Evolutionary conservation across 2,113 vertebrate species (phyloP).

Genomic region (Aegotheles bennettii): DNA sequence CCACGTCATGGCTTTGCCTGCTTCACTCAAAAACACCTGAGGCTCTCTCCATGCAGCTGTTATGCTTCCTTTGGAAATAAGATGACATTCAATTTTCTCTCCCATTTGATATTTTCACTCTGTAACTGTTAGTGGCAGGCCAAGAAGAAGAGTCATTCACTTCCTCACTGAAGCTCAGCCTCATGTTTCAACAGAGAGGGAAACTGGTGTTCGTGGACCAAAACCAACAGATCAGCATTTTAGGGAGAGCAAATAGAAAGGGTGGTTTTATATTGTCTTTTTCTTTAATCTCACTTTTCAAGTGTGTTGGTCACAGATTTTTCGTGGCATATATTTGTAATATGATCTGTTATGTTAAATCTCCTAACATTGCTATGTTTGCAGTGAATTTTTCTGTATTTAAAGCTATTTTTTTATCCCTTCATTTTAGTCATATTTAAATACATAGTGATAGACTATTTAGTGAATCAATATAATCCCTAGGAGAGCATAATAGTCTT

Average conservation of each 20-base stretch:
- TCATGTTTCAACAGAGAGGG: not conserved
- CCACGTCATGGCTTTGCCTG: fast-evolving
- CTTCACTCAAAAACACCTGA: not conserved
- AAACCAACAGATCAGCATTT: not conserved
- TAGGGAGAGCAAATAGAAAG: not conserved
- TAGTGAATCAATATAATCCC: not conserved
- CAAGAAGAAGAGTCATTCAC: not conserved
- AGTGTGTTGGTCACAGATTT: not conserved
- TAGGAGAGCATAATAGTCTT: not conserved
- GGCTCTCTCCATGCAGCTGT: not conserved
- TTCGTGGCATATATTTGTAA: not conserved
- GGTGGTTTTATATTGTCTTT: fast-evolving
- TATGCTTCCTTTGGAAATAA: not conserved
- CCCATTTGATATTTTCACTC: not conserved
- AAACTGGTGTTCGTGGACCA: not conserved
- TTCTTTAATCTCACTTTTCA: not conserved
- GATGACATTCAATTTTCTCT: not conserved
- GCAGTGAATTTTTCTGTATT: not conserved
- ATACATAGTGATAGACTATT: not conserved
- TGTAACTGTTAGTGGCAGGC: not conserved
- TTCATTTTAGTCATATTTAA: not conserved
- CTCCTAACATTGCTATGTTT: not conserved
- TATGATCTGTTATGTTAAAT: not conserved
- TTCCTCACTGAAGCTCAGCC: not conserved
- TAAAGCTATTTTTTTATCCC: not conserved